A percentile compares a stretch with the other conserved stretches of the same genome.
Evolutionary conservation across 2,113 vertebrate genomes (phyloP).

Genomic region (Plotosus lineatus): DNA sequence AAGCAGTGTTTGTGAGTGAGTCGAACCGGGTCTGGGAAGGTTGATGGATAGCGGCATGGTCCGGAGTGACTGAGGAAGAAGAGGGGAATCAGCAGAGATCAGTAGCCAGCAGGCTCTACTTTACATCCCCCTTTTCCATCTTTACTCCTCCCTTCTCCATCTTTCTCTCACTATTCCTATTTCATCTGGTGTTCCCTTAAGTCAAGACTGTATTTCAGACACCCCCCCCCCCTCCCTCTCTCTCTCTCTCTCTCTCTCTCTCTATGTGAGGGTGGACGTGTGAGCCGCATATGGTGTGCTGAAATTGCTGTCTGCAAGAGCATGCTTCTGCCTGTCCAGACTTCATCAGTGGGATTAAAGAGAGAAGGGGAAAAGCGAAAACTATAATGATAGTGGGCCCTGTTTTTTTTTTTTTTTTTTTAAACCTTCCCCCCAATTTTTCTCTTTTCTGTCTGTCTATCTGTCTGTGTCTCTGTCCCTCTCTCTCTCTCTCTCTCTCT

Average conservation of each 20-base stretch:
- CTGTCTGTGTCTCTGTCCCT: slow-evolving; percentile 58
- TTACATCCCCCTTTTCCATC: not conserved
- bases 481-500: slow-evolving; percentile 60
- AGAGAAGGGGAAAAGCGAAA: slow-evolving; percentile 79
- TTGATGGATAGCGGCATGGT: slow-evolving; percentile 41
- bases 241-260: slow-evolving; percentile 77
- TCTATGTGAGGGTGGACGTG: slow-evolving; percentile 86
- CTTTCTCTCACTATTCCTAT: slow-evolving; percentile 51
- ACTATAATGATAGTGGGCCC: slow-evolving; percentile 81
- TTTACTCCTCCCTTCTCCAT: slow-evolving; percentile 10
- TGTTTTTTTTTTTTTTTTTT: slow-evolving; percentile 55
- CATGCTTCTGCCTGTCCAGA: slow-evolving; percentile 99
- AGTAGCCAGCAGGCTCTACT: slow-evolving; percentile 35
- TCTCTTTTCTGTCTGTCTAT: slow-evolving; percentile 55
- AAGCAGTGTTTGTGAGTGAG: not conserved
- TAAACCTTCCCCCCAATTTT: not conserved
- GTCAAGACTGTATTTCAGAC: slow-evolving; percentile 50
- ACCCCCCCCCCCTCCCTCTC: slow-evolving; percentile 55
- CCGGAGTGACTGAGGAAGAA: not conserved
- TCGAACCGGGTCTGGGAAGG: slow-evolving; percentile 10
- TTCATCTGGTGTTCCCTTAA: slow-evolving; percentile 61
- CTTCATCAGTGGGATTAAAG: slow-evolving; percentile 99
- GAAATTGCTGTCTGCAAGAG: slow-evolving; percentile 98
- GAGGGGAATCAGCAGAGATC: slow-evolving; percentile 37
- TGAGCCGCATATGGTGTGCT: slow-evolving; percentile 95